Evolutionary conservation across 2,113 vertebrate genomes (phyloP), one percentile per base, ranked within the genome.

Genomic region (Motacilla tschutschensis): DNA sequence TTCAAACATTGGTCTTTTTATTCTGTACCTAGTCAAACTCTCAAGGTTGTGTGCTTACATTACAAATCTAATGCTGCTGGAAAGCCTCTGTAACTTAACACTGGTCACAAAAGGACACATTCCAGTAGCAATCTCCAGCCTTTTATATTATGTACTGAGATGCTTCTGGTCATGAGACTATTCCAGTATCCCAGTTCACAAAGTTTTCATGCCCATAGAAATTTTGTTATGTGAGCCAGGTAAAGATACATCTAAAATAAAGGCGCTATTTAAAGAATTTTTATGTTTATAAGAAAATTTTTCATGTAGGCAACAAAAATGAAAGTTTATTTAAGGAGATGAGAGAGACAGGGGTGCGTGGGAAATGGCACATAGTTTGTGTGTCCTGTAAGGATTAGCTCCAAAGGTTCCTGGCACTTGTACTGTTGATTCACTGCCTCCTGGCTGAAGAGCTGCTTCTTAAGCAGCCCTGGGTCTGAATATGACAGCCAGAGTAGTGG

Each of bases 331-430:
- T 66, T 72, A 70, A 74, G 72, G 44, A 77, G 33, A 10, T 44
- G 58, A 55, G 17, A 19, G 29, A 55, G 38, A 38, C 5, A 22
- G 28, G 11, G 21, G 9, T 36, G 31, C 0, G 0, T 71, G 50
- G 54, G 72, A 89, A 63, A 43, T 75, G 33, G 19, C 40, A 77
- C 21, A 11, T 8, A 31, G 47, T 38, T 87, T 80, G 18, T 76
- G 43, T 89, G 57, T 35, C n/a, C 57, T 62, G 0, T 28, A 5
- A 35, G 76, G 82, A 33, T 87, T 70, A 38, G 67, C 48, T 73
- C 57, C 55, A 58, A 51, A 73, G 36, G 51, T 70, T 91, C 36
- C 43, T 76, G 33, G 40, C 69, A 66, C 33, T 67, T 44, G 4
- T 25, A 6, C 29, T 19, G 36, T 50, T 85, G 43, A 65, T 79